phyloP scores from a whole-genome alignment of 2,797 vertebrate species.

The Potorous gilbertii region DNA sequence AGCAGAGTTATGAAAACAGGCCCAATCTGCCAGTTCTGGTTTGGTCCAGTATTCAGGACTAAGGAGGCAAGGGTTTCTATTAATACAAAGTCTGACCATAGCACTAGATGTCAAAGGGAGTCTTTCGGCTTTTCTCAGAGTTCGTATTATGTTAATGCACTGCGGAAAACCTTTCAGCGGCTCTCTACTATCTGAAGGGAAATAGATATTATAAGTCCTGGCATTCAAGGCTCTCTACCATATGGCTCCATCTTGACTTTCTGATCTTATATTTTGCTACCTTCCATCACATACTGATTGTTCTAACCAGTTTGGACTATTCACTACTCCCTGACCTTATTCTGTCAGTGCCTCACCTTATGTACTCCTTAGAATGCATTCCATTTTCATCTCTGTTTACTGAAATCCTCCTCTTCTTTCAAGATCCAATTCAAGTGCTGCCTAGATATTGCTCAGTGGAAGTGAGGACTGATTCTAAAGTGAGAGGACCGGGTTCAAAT shows the following conservation, averaged over 20 bases:
- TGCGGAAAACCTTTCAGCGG: background rate
- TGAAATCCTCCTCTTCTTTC: background rate
- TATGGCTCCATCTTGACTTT: too few species aligned
- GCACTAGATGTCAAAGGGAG: too few species aligned
- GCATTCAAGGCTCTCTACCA: background rate
- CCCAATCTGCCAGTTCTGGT: background rate
- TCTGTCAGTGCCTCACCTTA: background rate
- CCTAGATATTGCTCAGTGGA: background rate
- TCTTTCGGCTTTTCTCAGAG: background rate
- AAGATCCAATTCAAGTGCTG: background rate
- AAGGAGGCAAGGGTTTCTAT: background rate
- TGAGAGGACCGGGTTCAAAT: background rate
- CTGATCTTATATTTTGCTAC: background rate
- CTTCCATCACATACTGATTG: background rate
- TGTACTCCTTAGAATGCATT: background rate
- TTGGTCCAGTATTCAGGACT: background rate
- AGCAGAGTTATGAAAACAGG: constrained; percentile 4
- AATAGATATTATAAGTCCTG: background rate
- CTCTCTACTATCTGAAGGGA: background rate
- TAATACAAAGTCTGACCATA: background rate
- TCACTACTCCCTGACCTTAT: background rate
- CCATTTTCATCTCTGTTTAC: background rate
- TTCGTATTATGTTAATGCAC: background rate
- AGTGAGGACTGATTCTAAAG: background rate
- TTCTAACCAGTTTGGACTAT: background rate